Conservation (phyloP, 2,113 vertebrate genomes). For the Oryzias celebensis region DNA sequence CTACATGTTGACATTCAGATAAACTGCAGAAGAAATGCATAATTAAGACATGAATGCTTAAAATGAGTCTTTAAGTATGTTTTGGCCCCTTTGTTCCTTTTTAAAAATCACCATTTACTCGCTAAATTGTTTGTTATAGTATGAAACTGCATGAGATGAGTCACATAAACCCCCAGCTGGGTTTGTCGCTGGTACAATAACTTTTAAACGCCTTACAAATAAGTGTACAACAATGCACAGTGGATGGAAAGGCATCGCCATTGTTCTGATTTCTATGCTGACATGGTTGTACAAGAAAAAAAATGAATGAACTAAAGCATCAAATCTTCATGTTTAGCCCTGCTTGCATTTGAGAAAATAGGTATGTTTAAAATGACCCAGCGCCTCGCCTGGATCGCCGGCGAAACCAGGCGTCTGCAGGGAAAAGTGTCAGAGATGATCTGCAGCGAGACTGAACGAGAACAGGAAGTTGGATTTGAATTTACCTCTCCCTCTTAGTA, state of each 20-base stretch:
- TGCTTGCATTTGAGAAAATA: neutral
- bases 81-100: too few relatives aligned
- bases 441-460: too few relatives aligned
- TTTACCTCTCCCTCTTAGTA: too few relatives aligned
- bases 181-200: conserved; percentile 10
- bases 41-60: conserved; percentile 15
- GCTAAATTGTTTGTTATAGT: neutral
- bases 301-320: conserved; percentile 36
- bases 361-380: too few relatives aligned
- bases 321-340: conserved; percentile 57
- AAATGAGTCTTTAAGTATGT: too few relatives aligned
- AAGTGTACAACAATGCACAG: conserved; percentile 27
- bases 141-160: conserved; percentile 32
- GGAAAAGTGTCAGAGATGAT: too few relatives aligned
- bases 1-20: conserved; percentile 49
- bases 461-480: too few relatives aligned
- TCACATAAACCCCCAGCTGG: conserved; percentile 18
- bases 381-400: too few relatives aligned
- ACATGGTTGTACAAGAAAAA: conserved; percentile 36
- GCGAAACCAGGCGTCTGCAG: too few relatives aligned
- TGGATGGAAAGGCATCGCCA: conserved; percentile 45
- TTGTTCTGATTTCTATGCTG: conserved; percentile 55
- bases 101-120: too few relatives aligned
- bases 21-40: conserved; percentile 16
- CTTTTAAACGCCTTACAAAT: conserved; percentile 12